Conservation (phyloP, 2,113 vertebrate species). For the Okapia johnstoni region DNA sequence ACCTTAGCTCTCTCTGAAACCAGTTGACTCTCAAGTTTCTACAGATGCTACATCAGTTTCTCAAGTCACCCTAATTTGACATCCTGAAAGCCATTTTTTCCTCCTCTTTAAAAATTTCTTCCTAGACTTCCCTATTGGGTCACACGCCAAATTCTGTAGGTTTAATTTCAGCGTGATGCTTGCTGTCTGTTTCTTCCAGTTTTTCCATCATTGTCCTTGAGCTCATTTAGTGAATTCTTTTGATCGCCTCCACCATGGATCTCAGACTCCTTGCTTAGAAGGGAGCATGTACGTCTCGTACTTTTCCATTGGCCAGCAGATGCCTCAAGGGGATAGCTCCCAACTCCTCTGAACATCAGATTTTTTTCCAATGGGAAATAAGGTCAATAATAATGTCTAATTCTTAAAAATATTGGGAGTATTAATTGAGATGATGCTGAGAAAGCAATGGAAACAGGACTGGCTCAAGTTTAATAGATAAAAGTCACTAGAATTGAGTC, state of each 20-base stretch:
- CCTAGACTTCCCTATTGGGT: not conserved
- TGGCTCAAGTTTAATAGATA: not conserved
- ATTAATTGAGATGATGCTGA: not conserved
- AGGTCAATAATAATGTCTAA: not conserved
- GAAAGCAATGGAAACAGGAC: not conserved
- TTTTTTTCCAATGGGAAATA: not conserved
- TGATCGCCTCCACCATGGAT: accelerated
- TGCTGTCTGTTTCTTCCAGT: not conserved
- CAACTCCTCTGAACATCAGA: not conserved
- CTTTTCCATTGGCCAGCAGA: not conserved
- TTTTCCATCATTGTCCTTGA: not conserved
- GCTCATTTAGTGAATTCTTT: not conserved
- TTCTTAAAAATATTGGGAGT: not conserved
- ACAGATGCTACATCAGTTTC: not conserved
- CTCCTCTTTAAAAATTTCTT: not conserved
- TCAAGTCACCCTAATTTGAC: not conserved
- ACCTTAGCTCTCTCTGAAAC: not conserved
- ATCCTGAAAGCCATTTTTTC: not conserved
- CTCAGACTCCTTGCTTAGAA: not conserved
- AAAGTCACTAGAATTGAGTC: not conserved
- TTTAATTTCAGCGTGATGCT: not conserved
- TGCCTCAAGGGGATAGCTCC: not conserved
- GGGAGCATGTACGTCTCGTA: not conserved
- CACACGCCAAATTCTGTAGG: not conserved
- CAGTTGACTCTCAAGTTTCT: not conserved